Evolutionary conservation across 2,888 invertebrate species (phyloP), one percentile per base, ranked within the genome.

Genomic region (Lacanobia wlatinum): DNA sequence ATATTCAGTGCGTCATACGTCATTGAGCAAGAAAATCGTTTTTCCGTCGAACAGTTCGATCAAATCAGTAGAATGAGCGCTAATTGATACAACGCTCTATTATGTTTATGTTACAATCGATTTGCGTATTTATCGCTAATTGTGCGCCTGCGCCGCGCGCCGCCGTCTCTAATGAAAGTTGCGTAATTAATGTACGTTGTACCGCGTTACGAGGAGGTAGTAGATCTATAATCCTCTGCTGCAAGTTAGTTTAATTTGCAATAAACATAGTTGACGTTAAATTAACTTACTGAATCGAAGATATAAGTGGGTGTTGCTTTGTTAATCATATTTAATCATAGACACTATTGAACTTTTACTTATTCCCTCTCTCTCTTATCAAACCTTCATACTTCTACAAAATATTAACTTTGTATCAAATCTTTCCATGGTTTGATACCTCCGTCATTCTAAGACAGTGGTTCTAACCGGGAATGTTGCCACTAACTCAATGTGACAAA

Each of bases 31-130:
- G 43, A 65, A 56, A 55, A 73, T 55, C 0, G 65, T 73, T 82
- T 69, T 64, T 34, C 59, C 40, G 40, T 56, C 10, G 10, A 69
- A 60, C 48, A n/a, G 56, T 67, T 64, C 28, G 48, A 68, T 55
- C 50, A 46, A 60, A 81, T 59, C 58, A 62, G 48, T 53, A 23
- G 21, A 63, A 66, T 50, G 52, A 82, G 34, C 55, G 58, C 73
- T 80, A 66, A 77, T 82, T 82, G 68, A 55, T 73, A 78, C 82
- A 78, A 64, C 61, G 53, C 50, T 67, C 60, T 67, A 80, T 74
- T 73, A 70, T 74, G 61, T 74, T 78, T 75, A 73, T 70, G n/a
- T 70, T 67, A 83, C 61, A 58, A 79, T 68, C 67, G 63, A 70
- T 78, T 78, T 50, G 50, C 66, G 53, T 74, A 59, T 79, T 78